Percentiles rank a stretch among this genome's conserved stretches.
phyloP scores from a whole-genome alignment of 2,797 vertebrate species.

The Notamacropus eugenii region DNA sequence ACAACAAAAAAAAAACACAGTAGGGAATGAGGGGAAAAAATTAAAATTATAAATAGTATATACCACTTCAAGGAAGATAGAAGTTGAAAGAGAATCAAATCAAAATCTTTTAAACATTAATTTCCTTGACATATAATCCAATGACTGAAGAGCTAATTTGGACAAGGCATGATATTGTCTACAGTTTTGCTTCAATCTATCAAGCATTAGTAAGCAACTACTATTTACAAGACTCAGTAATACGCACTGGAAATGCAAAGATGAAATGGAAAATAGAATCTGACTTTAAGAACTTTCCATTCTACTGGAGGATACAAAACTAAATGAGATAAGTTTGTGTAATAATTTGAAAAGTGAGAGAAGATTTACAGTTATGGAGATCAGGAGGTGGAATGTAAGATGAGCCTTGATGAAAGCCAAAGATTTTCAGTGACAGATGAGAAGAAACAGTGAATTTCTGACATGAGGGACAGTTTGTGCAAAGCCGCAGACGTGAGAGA shows the following conservation, averaged over 20 bases:
- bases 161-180: neutral
- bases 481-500: neutral
- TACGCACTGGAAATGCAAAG: neutral
- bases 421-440: neutral
- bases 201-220: neutral
- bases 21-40: neutral
- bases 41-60: neutral
- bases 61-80: conserved; percentile 12
- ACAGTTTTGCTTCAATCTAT: neutral
- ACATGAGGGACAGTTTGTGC: neutral
- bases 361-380: neutral
- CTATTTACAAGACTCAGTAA: neutral
- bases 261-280: neutral
- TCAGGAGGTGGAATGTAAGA: neutral
- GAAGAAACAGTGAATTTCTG: neutral
- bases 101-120: neutral
- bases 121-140: neutral
- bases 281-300: neutral
- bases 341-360: neutral
- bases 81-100: neutral
- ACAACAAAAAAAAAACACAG: neutral
- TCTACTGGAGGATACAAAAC: neutral
- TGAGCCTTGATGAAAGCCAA: neutral
- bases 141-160: neutral
- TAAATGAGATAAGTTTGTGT: neutral